Percentiles rank a stretch among this genome's conserved stretches.
Evolutionary conservation across 2,888 invertebrate species (phyloP).

Genomic region (Tipula helvola): DNA sequence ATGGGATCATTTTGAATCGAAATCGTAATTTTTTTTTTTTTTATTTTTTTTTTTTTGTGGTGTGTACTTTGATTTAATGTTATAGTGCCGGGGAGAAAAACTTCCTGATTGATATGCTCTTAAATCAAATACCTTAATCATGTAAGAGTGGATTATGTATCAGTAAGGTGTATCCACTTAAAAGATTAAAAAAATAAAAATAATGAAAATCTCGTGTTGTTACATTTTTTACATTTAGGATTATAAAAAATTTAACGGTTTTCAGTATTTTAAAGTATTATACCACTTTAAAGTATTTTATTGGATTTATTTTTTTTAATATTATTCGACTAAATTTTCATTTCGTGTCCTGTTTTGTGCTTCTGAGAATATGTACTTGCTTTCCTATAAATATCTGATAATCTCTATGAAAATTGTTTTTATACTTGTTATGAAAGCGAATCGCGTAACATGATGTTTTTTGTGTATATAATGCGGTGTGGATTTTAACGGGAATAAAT

Average conservation of each 20-base stretch:
- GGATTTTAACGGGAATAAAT: too few species aligned
- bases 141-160: neutral
- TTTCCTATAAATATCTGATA: neutral
- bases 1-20: neutral
- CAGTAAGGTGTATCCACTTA: neutral
- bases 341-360: neutral
- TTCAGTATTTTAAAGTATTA: neutral
- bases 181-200: neutral
- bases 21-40: neutral
- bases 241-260: neutral
- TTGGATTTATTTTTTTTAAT: neutral
- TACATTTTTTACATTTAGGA: neutral
- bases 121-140: neutral
- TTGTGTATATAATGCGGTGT: too few species aligned
- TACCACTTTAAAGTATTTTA: neutral
- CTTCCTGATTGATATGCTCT: neutral
- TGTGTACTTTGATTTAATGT: neutral
- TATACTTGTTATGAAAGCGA: neutral
- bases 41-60: neutral
- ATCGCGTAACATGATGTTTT: neutral
- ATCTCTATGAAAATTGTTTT: neutral
- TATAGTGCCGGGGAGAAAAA: neutral
- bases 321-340: neutral
- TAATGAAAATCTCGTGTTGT: neutral
- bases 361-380: neutral